A percentile compares a stretch with the other conserved stretches of the same genome.
Evolutionary conservation across 2,888 invertebrate genomes (phyloP).

Genomic region (Cosmorhoe ocellata): DNA sequence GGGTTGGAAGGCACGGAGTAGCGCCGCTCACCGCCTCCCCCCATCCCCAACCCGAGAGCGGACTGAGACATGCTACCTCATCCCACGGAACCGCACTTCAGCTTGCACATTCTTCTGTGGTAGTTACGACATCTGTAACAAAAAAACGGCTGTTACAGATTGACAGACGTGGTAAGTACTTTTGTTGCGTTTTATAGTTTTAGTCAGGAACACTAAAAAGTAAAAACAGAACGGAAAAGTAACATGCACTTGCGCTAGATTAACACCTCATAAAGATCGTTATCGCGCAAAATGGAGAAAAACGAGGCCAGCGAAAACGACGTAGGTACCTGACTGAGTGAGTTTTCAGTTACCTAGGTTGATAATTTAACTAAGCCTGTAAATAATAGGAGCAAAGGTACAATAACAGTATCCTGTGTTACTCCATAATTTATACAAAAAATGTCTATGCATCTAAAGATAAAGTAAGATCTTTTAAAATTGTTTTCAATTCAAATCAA

Average conservation of each 20-base stretch:
- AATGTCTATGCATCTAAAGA: too few species aligned
- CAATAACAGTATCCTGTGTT: slow-evolving; percentile 10
- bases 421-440: neutral
- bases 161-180: too few species aligned
- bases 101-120: slow-evolving; percentile 9
- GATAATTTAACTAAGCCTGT: neutral
- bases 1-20: slow-evolving; percentile 94
- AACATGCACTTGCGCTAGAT: slow-evolving; percentile 1
- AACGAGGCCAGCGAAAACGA: neutral
- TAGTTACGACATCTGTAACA: slow-evolving; percentile 58
- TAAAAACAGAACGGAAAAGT: slow-evolving; percentile 1
- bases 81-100: slow-evolving; percentile 12
- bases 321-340: neutral
- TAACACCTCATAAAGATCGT: slow-evolving; percentile 16
- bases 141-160: slow-evolving; percentile 16
- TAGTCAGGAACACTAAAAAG: too few species aligned
- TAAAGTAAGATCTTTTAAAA: too few species aligned
- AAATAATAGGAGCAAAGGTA: slow-evolving; percentile 2
- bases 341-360: neutral
- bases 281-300: slow-evolving; percentile 9
- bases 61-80: slow-evolving; percentile 66
- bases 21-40: slow-evolving; percentile 85
- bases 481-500: neutral
- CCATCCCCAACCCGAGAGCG: slow-evolving; percentile 69
- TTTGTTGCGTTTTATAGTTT: too few species aligned